Base-by-base conservation (phyloP, 2,797 vertebrate genomes). In the Gastrophryne carolinensis region DNA sequence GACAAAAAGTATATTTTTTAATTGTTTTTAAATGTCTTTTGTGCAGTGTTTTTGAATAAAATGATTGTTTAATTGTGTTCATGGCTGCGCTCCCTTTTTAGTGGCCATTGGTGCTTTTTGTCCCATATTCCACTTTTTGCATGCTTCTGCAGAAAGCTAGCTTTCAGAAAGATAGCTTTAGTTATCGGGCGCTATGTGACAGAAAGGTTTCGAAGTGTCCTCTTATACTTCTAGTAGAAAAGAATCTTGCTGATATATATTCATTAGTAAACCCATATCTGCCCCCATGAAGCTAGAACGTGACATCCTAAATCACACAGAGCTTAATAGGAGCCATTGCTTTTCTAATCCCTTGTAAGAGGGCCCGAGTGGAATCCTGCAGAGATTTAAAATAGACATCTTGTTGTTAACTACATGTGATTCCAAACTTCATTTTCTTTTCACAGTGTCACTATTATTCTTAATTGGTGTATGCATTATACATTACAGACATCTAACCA, bases 291-390 rank as follows among this genome's bases (percentile, higher is more conserved):
- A 47, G 7, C 17, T 47, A 32, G 21, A 37, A 52, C n/a, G 24
- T n/a, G n/a, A 37, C 35, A 11, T 13, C 12, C 29, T 7, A 3
- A 11, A 5, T 32, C 7, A 19, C 12, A 49, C 8, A 19, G n/a
- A 64, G 44, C 13, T 26, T 12, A 54, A 50, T 54, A 19, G 8
- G 27, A 54, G 49, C 19, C 26, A 54, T 54, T 67, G 21, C 50
- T 2, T 68, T 27, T 54, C 52, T 19, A 53, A 39, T 68, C 15
- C 32, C 27, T 7, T 37, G 9, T 39, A 26, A 68, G 47, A 67
- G 50, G 21, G 47, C 17, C 50, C 50, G 13, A 54, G 65, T 68
- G 32, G 65, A 27, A 15, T 52, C 21, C 47, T 67, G 52, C 30
- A 37, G 5, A 35, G 30, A 15, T 30, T 12, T 34, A 53, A 29